phyloP scores from a whole-genome alignment of 2,888 invertebrate species.

The Glaucopsyche alexis region DNA sequence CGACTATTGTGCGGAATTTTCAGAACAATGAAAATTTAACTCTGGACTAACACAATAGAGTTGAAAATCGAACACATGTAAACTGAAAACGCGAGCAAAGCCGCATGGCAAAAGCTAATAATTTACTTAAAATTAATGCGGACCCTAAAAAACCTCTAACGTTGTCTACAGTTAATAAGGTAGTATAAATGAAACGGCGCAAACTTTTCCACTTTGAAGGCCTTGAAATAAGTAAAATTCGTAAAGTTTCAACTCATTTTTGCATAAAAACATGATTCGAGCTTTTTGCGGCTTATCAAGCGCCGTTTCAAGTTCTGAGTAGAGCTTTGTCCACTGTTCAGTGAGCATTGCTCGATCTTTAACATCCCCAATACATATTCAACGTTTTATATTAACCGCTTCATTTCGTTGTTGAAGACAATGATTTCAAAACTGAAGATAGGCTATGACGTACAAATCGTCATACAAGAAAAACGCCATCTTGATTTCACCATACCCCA shows the following conservation, averaged over 20 bases:
- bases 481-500: no score
- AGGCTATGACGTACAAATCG: no score
- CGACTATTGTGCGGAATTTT: no score
- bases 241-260: conserved; percentile 17
- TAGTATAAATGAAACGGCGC: background rate
- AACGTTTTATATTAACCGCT: background rate
- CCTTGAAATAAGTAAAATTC: conserved; percentile 3
- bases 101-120: no score
- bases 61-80: no score
- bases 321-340: conserved; percentile 21
- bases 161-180: conserved; percentile 11
- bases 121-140: no score
- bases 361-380: conserved; percentile 3
- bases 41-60: no score
- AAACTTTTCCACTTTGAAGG: conserved; percentile 6
- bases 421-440: no score
- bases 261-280: conserved; percentile 21
- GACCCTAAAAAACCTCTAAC: background rate
- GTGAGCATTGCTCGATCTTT: background rate
- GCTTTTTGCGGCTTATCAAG: conserved; percentile 17
- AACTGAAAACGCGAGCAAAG: no score
- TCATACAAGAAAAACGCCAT: no score
- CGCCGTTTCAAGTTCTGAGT: background rate
- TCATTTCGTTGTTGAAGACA: background rate
- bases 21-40: no score